Evolutionary conservation across 2,113 vertebrate genomes (phyloP).

Genomic region (Ellobius talpinus): DNA sequence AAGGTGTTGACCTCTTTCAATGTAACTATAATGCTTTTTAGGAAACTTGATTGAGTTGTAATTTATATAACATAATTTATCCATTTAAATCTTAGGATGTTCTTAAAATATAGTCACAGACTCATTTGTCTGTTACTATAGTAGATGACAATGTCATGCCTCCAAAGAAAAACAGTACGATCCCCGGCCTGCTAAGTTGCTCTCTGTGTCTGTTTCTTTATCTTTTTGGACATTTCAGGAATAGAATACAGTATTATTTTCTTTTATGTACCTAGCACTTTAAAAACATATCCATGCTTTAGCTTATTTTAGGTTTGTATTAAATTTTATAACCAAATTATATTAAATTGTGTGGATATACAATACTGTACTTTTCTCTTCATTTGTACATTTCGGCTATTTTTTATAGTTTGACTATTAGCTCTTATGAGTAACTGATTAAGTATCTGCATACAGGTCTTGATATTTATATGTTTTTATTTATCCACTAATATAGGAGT

Average conservation of each 20-base stretch:
- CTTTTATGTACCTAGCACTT: not conserved
- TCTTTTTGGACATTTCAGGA: not conserved
- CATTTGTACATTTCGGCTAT: not conserved
- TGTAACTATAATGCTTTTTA: not conserved
- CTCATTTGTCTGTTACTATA: not conserved
- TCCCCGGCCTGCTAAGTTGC: not conserved
- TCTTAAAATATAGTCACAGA: conserved; percentile 20
- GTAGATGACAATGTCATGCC: not conserved
- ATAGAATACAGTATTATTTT: not conserved
- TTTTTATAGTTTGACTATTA: not conserved
- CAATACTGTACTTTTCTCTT: not conserved
- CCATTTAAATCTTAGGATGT: not conserved
- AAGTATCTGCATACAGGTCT: not conserved
- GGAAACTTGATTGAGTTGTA: not conserved
- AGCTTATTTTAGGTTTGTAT: not conserved
- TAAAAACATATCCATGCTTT: not conserved
- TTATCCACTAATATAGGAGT: not conserved
- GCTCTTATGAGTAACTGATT: not conserved
- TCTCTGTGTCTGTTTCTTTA: not conserved
- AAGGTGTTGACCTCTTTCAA: not conserved
- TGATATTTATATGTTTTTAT: not conserved
- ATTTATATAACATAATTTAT: not conserved
- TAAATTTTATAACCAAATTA: not conserved
- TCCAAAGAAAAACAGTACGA: not conserved
- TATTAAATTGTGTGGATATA: not conserved